Evolutionary conservation across 2,113 vertebrate species (phyloP), one percentile per base, ranked within the genome.

Genomic region (Sturnira hondurensis): DNA sequence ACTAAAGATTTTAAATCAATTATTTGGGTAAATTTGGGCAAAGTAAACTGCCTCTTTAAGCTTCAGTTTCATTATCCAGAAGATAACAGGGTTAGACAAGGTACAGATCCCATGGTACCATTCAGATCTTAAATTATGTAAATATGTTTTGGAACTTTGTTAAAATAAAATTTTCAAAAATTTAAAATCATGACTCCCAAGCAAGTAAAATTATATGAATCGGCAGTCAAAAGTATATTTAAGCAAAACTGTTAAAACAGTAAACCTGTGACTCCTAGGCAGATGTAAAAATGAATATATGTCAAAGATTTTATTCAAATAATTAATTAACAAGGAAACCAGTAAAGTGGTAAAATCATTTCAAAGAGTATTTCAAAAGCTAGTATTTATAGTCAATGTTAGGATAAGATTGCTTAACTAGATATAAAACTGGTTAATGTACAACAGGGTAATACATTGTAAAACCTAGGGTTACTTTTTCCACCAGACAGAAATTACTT

Each of bases 101-200:
- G 58, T 54, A 20, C 24, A 84, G 33, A 80, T 63, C 56, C 26
- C 47, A 41, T 41, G 24, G 41, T n/a, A 58, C 3, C 17, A 82
- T 45, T 91, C 14, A 28, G 20, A 70, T 78, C 86, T 47, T 89
- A 86, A 91, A 86, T 88, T 70, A 65, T 89, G 28, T 26, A 82
- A 85, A n/a, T 33, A 17, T 43, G n/a, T 63, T 94, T 52, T 88
- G 19, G 84, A 81, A 65, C 28, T 68, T 71, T n/a, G 38, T n/a
- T 85, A 67, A 87, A 86, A 50, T 68, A 80, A 95, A 65, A 33
- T 61, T 81, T 93, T 85, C 31, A 68, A 91, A 95, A 80, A 83
- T 83, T 85, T 91, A n/a, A 94, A 93, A 78, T 68, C 50, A 63
- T 61, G 26, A 38, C 19, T 54, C 7, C 50, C 16, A 94, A 89